Evolutionary conservation across 1,140 invertebrate genomes (phyloP), one percentile per base, ranked within the genome.

Genomic region (Amyelois transitella): DNA sequence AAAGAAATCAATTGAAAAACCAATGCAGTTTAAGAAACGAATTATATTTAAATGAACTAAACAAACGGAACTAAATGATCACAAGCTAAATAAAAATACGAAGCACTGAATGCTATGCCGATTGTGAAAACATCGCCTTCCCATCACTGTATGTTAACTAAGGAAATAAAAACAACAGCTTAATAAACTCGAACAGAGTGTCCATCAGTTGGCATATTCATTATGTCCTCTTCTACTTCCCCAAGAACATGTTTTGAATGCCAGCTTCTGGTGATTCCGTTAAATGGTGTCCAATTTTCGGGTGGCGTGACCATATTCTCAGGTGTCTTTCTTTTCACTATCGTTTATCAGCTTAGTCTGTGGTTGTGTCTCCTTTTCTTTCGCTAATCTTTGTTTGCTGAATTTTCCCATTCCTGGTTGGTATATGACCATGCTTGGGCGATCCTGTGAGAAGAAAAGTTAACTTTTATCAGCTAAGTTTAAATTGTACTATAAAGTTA

Each of bases 341-440:
- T 86, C 83, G 56, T 62, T 80, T 7, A 85, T 66, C 38, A 66
- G 48, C 67, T 77, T 64, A 17, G 74, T 56, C 19, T 65, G 54
- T 14, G 55, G 65, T 38, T 38, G 32, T 20, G 53, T 50, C 6
- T 88, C 85, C 72, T 91, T 92, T 64, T 92, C 92, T 62, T 91
- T 90, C 55, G 91, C 91, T 17, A 92, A 68, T 14, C 92, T 88
- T 58, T 93, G 91, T 69, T 92, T 92, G 62, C 92, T 93, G 66
- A 93, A 92, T 73, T 90, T 92, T 1, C 92, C 92, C 93, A 94
- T 94, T 20, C 93, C 93, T 4, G 93, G 93, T 53, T 93, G 90
- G 76, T 94, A 94, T 58, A 94, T 93, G 57, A 92, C 91, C 62
- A 94, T 91, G 43, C 92, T 90, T 7, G 93, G 93, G 45, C 93